Base-by-base conservation (phyloP, 2,888 invertebrate genomes). In the Linhomoeus sp. region DNA sequence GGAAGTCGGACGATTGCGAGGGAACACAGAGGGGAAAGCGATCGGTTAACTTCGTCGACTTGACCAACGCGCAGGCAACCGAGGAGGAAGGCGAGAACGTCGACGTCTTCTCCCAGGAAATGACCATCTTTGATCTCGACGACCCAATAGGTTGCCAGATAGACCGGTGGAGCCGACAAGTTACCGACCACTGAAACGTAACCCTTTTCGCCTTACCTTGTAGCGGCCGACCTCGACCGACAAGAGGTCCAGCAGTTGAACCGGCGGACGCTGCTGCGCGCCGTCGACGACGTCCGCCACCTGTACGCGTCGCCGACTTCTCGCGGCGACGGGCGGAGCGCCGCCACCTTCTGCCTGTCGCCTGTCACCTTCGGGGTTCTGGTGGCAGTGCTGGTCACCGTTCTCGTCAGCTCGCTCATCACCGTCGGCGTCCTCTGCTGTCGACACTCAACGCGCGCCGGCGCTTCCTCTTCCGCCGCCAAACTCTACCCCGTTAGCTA, bases 101-200 rank as follows among this genome's bases (percentile, higher is more conserved):
- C 25, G 58, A 58, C 42, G 59, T 59, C 2, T 53, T 56, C 48
- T 56, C 57, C 7, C 58, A 59, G 48, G 52, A 51, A n/a, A 54
- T 59, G 53, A 57, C 55, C 20, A 52, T 59, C 19, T 51, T 59
- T 26, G 59, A 58, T 38, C 52, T 58, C 40, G 56, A 58, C 46
- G 57, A 58, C 41, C 51, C 52, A 12, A 48, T 52, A 39, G 52
- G 58, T 22, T 29, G 14, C 20, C 20, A 15, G 20, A 9, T 3
- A 17, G 5, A 20, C 20, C 17, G n/a, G 5, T 38, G 38, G 19
- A 29, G 29, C 7, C 44, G 26, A 42, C 22, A 37, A 45, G 23
- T 38, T 33, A 19, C 26, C 19, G 17, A 44, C n/a, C 15, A 29
- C 12, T 29, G 5, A 9, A 5, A 29, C 5, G 29, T 9, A 12